These are phyloP conservation scores for Protophormia terraenovae DNA, from an alignment of 2,888 invertebrate species.

Conservation along the genomic window DNA sequence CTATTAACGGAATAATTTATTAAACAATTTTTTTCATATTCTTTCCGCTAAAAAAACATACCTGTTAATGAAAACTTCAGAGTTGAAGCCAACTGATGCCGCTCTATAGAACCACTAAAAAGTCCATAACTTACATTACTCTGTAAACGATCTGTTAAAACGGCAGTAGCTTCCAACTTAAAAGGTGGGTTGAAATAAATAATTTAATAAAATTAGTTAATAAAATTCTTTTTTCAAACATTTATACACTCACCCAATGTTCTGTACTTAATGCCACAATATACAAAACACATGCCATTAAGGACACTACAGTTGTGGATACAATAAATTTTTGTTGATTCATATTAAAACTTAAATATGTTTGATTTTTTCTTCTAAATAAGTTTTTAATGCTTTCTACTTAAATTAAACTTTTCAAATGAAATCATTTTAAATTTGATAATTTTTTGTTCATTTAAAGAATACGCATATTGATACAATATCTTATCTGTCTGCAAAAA, in stretches of 20 bases:
- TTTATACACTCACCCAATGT: slow-evolving; percentile 70
- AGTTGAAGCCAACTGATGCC: slow-evolving; percentile 69
- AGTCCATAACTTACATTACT: slow-evolving; percentile 72
- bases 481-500: slow-evolving; percentile 60
- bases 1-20: too few relatives aligned
- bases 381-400: neutral
- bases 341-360: slow-evolving; percentile 20
- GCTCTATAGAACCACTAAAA: slow-evolving; percentile 69
- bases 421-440: slow-evolving; percentile 7
- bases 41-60: too few relatives aligned
- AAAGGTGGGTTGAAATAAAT: neutral
- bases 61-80: slow-evolving; percentile 74
- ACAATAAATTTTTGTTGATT: slow-evolving; percentile 70
- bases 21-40: too few relatives aligned
- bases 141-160: slow-evolving; percentile 60
- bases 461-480: slow-evolving; percentile 45
- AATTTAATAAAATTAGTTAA: neutral
- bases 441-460: neutral
- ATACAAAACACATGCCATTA: slow-evolving; percentile 68
- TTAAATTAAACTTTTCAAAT: slow-evolving; percentile 18
- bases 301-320: slow-evolving; percentile 68
- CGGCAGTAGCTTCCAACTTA: slow-evolving; percentile 70
- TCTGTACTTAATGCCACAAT: slow-evolving; percentile 70
- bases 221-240: neutral
- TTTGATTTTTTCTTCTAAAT: neutral